phyloP scores from a whole-genome alignment of 2,888 invertebrate genomes.

The Diaperis boleti region DNA sequence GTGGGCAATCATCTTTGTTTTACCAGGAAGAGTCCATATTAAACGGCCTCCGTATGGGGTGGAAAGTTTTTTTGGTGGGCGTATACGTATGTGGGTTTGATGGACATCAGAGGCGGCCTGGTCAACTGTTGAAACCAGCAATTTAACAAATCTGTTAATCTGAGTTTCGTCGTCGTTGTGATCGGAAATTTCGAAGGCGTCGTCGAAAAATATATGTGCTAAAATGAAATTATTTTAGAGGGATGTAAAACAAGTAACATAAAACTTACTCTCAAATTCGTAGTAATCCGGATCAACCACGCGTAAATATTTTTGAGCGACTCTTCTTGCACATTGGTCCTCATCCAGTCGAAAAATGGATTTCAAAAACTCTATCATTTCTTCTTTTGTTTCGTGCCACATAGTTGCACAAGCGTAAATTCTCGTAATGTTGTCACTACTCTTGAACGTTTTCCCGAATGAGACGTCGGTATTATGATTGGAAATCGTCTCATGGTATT shows the following conservation, averaged over 20 bases:
- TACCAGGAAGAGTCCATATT: slow-evolving; percentile 96
- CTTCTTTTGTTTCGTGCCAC: slow-evolving; percentile 99
- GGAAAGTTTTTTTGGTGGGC: slow-evolving; percentile 91
- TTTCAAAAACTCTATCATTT: slow-evolving; percentile 98
- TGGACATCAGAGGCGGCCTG: slow-evolving; percentile 96
- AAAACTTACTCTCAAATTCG: slow-evolving; percentile 89
- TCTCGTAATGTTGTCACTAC: slow-evolving; percentile 89
- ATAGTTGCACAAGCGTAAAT: slow-evolving; percentile 98
- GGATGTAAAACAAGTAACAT: too few relatives aligned
- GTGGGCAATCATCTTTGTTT: slow-evolving; percentile 97
- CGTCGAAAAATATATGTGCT: slow-evolving; percentile 99
- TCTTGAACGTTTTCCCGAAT: slow-evolving; percentile 84
- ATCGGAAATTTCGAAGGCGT: slow-evolving; percentile 95
- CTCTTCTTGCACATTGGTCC: slow-evolving; percentile 95
- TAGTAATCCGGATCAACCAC: slow-evolving; percentile 98
- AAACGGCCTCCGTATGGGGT: slow-evolving; percentile 98
- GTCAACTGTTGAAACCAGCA: slow-evolving; percentile 91
- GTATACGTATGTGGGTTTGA: slow-evolving; percentile 90
- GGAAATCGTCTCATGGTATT: slow-evolving; percentile 95
- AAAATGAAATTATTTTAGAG: too few relatives aligned
- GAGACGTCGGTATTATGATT: slow-evolving; percentile 91
- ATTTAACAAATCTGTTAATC: slow-evolving; percentile 95
- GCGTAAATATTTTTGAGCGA: slow-evolving; percentile 93
- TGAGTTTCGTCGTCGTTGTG: slow-evolving; percentile 93
- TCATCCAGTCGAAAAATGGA: slow-evolving; percentile 95